Evolutionary conservation across 1,140 invertebrate genomes (phyloP), one percentile per base, ranked within the genome.

Genomic region (Aethina tumida): DNA sequence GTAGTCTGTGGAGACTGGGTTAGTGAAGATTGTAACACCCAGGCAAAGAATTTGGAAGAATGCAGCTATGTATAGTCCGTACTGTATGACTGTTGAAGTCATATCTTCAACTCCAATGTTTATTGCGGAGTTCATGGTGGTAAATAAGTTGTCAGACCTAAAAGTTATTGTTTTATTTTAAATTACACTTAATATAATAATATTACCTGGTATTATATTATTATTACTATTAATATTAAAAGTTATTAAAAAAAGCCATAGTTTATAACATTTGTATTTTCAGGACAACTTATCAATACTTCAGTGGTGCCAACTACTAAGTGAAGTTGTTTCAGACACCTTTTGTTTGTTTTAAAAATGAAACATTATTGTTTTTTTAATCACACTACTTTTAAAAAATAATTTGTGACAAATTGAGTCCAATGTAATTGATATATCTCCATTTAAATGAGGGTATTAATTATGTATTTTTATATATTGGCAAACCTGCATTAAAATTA

Each of bases 21-120:
- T 33, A 77, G n/a, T 56, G 31, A 75, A 67, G 36, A 79, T 67
- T 29, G 77, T 77, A 18, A 77, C 77, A 36, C 75, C 61, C 35
- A 81, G 67, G 50, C 77, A 79, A 2, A 75, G 52, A 16, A 79
- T 41, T 56, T 80, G 77, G 49, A 81, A 79, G 3, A 77, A 64
- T 8, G 77, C 77, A 7, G 76, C 75, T 26, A 79, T 58, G 52
- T 79, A 75, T 4, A 81, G 53, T 3, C 76, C 75, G 58, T 75
- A 77, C 18, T 74, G 63, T 3, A 79, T 66, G 43, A 80, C 59
- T 18, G 70, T 71, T 46, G 77, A 75, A 52, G 78, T 67, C 47
- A 75, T 55, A 51, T 76, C 73, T 59, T 73, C 70, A 5, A 55
- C 52, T 20, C 50, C 53, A 20, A 57, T 53, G 43, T 57, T 57